Conservation (phyloP, 2,113 vertebrate species). For the Nothoprocta pentlandii region DNA sequence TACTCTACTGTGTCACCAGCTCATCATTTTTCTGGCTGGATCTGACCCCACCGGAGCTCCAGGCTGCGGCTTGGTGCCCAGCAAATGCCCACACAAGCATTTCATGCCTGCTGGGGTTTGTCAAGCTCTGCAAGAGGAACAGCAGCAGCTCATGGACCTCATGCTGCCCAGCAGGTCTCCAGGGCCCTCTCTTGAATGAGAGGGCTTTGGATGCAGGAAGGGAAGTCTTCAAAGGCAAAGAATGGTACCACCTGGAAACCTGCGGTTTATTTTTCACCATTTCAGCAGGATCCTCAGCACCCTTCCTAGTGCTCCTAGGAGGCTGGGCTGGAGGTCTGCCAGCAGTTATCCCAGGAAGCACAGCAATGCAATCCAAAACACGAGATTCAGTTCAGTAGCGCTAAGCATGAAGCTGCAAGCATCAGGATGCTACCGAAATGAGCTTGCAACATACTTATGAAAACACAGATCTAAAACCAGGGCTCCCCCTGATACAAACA, state of each 20-base stretch:
- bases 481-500: neutral
- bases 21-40: neutral
- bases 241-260: no score
- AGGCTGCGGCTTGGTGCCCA: neutral
- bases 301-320: neutral
- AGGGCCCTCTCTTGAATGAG: neutral
- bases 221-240: neutral
- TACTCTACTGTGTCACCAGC: neutral
- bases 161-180: fast-evolving
- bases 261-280: neutral
- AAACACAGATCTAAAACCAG: neutral
- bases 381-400: no score
- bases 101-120: neutral
- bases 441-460: neutral
- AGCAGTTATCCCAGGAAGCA: no score
- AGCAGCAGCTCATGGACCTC: neutral
- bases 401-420: neutral
- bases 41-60: neutral
- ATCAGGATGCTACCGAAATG: neutral
- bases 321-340: no score
- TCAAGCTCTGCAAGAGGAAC: neutral
- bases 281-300: neutral
- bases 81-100: neutral
- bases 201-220: neutral
- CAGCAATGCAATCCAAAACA: no score